Evolutionary conservation across 2,797 vertebrate species (phyloP), one percentile per base, ranked within the genome.

Genomic region (Sternarchorhynchus goeldii): DNA sequence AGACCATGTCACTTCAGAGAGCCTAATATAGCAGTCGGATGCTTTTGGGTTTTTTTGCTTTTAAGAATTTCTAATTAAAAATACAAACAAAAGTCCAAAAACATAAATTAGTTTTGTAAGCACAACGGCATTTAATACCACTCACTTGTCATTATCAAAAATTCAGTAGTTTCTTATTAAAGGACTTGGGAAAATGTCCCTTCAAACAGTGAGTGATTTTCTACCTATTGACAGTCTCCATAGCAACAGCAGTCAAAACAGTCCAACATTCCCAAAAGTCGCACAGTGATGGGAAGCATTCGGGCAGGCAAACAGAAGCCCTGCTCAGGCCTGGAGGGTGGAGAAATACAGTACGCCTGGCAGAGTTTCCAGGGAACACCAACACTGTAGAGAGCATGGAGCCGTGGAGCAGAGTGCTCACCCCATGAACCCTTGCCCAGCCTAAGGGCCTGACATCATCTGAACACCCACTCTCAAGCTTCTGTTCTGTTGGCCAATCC

Each of bases 371-470:
- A 74, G 56, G 67, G 76, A 69, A 55, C 17, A 0, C 56, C 73
- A 36, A 73, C 74, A 55, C 71, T 63, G 25, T 50, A 2, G 25
- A 66, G 41, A 73, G 74, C 41, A 39, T 78, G 64, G 69, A 63
- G 25, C 73, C 18, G 29, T 29, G 63, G 45, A 76, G 75, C 73
- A 69, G 39, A 31, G 16, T 1, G 21, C 70, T 78, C 53, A 65
- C 39, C 79, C 67, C 5, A 62, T 8, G 8, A 41, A 4, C 39
- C 39, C 39, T 4, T 41, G 45, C 68, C 60, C 59, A 58, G 73
- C 78, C 78, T 60, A 21, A 76, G 73, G 66, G 73, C 25, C 70
- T 81, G 68, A 81, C 79, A 81, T 81, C 79, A 81, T 67, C 68
- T 62, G 36, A 66, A 81, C 74, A 0, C 79, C 74, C 62, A 76